These are phyloP conservation scores for Otolemur crassicaudatus DNA, from an alignment of 2,797 vertebrate genomes.

Conservation along the genomic window DNA sequence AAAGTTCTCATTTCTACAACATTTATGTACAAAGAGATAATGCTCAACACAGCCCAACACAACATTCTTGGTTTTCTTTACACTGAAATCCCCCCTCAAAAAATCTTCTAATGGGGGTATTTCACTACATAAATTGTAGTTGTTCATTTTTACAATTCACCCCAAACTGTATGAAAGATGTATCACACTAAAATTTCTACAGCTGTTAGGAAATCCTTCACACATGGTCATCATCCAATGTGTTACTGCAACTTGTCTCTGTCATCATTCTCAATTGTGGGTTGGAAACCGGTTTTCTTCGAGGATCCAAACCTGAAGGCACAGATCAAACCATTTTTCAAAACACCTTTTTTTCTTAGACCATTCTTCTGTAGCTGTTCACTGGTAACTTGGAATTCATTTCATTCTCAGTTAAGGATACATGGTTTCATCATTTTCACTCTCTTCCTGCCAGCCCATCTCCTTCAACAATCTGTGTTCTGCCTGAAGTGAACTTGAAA, in stretches of 20 bases:
- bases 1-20: conserved; percentile 81
- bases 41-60: conserved; percentile 80
- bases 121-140: too few relatives aligned
- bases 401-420: conserved; percentile 91
- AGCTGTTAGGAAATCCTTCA: too few relatives aligned
- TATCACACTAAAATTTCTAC: too few relatives aligned
- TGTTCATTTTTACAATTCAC: too few relatives aligned
- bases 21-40: conserved; percentile 84
- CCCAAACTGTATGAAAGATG: too few relatives aligned
- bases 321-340: conserved; percentile 85
- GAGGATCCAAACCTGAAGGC: conserved; percentile 85
- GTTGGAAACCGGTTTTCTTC: conserved; percentile 86
- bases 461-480: conserved; percentile 88
- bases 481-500: too few relatives aligned
- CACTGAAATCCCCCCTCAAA: conserved; percentile 73
- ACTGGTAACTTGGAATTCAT: conserved; percentile 90
- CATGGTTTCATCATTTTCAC: conserved; percentile 91
- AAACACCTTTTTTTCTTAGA: conserved; percentile 69
- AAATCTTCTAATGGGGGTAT: conserved; percentile 80
- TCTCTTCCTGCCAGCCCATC: conserved; percentile 92
- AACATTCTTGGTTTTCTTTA: conserved; percentile 64
- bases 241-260: conserved; percentile 87
- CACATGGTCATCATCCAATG: conserved; percentile 62
- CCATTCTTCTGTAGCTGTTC: conserved; percentile 90
- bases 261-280: conserved; percentile 86